Percentiles rank a stretch among this genome's conserved stretches.
Conservation (phyloP, 2,888 invertebrate species). For the Melipona beecheii region DNA sequence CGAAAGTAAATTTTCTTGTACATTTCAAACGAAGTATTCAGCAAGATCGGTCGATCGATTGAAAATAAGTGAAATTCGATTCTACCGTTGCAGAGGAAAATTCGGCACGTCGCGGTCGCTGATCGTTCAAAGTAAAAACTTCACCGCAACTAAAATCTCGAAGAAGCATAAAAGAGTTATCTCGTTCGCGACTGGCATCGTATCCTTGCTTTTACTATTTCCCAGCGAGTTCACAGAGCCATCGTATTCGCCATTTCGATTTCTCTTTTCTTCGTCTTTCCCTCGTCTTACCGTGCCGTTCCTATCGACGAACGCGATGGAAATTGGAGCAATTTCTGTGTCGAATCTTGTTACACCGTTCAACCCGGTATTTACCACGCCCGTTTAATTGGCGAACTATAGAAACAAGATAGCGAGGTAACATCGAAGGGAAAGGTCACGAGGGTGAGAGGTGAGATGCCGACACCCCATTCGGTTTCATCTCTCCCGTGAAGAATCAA, state of each 20-base stretch:
- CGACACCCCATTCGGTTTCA: slow-evolving; percentile 14
- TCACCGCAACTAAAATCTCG: slow-evolving; percentile 65
- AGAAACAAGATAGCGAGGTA: slow-evolving; percentile 33
- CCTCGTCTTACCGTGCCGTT: neutral
- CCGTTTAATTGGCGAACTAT: slow-evolving; percentile 61
- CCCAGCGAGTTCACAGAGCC: slow-evolving; percentile 66
- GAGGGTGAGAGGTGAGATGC: neutral
- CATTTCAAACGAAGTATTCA: accelerated
- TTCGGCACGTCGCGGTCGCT: slow-evolving; percentile 3
- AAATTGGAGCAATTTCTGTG: slow-evolving; percentile 50
- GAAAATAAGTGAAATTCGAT: neutral
- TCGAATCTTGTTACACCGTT: slow-evolving; percentile 33
- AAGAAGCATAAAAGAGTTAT: slow-evolving; percentile 75
- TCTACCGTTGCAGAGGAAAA: neutral
- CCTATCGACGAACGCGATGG: slow-evolving; percentile 27
- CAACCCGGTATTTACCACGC: slow-evolving; percentile 44
- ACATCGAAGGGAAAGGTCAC: slow-evolving; percentile 1
- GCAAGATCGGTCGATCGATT: neutral
- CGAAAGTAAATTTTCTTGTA: neutral
- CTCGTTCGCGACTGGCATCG: slow-evolving; percentile 68
- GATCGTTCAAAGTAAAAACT: slow-evolving; percentile 57
- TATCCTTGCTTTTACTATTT: slow-evolving; percentile 72
- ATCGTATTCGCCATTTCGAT: slow-evolving; percentile 55
- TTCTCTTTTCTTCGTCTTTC: slow-evolving; percentile 25
- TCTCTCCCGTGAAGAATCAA: neutral